phyloP scores from a whole-genome alignment of 2,113 vertebrate genomes.

The Chaetura pelagica region DNA sequence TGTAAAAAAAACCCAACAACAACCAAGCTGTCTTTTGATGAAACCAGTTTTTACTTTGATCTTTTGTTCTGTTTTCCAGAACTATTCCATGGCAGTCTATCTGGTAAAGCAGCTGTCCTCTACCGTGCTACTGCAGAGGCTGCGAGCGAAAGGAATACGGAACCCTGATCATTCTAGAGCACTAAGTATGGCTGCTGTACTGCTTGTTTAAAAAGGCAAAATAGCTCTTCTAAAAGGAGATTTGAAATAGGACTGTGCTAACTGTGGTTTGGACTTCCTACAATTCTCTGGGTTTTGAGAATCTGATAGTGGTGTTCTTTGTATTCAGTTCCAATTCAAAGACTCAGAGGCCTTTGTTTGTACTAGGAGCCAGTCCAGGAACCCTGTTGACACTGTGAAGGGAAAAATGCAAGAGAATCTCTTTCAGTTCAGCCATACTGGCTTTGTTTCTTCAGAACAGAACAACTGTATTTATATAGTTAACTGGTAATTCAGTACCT shows the following conservation, averaged over 20 bases:
- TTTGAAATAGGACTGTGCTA: not conserved
- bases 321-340: conserved; percentile 39
- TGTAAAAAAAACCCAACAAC: not conserved
- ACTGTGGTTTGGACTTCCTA: conserved; percentile 25
- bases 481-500: conserved; percentile 6
- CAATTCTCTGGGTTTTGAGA: conserved; percentile 37
- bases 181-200: conserved; percentile 85
- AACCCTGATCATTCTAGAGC: conserved; percentile 99
- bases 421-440: conserved; percentile 23
- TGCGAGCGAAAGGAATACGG: conserved; percentile 96
- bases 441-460: conserved; percentile 19
- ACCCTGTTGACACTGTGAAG: conserved; percentile 53
- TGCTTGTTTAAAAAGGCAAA: not conserved
- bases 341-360: conserved; percentile 55
- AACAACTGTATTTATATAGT: not conserved
- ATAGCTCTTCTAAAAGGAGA: not conserved
- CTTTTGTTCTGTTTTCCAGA: conserved; percentile 76
- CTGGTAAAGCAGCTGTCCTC: conserved; percentile 98
- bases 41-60: not conserved
- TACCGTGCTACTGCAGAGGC: conserved; percentile 92
- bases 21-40: not conserved
- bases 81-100: conserved; percentile 98
- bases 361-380: conserved; percentile 50
- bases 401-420: conserved; percentile 54
- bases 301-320: conserved; percentile 56